These are phyloP conservation scores for Oryzias celebensis DNA, from an alignment of 2,113 vertebrate genomes.

Conservation along the genomic window DNA sequence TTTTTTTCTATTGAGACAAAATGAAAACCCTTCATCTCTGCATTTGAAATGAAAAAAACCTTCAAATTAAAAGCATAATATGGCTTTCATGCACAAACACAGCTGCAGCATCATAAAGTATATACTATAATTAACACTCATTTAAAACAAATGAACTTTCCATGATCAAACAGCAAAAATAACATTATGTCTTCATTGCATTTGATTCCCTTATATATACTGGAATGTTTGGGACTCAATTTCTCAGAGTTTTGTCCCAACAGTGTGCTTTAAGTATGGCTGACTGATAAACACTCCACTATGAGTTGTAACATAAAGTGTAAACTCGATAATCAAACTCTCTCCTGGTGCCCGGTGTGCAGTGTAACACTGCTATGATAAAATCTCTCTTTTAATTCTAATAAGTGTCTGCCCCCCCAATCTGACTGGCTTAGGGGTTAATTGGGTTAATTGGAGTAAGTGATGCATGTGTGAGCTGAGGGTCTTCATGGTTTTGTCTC, in stretches of 20 bases:
- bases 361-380: slow-evolving; percentile 67
- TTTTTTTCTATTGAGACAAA: slow-evolving; percentile 23
- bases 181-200: slow-evolving; percentile 61
- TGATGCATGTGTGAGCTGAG: slow-evolving; percentile 56
- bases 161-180: slow-evolving; percentile 44
- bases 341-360: slow-evolving; percentile 40
- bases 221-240: slow-evolving; percentile 71
- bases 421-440: slow-evolving; percentile 45
- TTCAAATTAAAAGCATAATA: slow-evolving; percentile 53
- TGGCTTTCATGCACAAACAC: slow-evolving; percentile 73
- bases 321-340: slow-evolving; percentile 43
- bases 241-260: slow-evolving; percentile 61
- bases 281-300: slow-evolving; percentile 51
- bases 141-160: slow-evolving; percentile 43
- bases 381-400: slow-evolving; percentile 53
- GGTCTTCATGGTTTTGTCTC: slow-evolving; percentile 72
- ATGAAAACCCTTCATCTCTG: slow-evolving; percentile 20
- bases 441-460: slow-evolving; percentile 53
- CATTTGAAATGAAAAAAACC: slow-evolving; percentile 27
- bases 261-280: slow-evolving; percentile 75
- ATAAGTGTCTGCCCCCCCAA: slow-evolving; percentile 38
- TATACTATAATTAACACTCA: slow-evolving; percentile 63
- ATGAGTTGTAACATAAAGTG: slow-evolving; percentile 62
- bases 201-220: slow-evolving; percentile 62
- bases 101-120: slow-evolving; percentile 49